Base-by-base conservation (phyloP, 2,797 vertebrate species). In the Enteromius argenteus region DNA sequence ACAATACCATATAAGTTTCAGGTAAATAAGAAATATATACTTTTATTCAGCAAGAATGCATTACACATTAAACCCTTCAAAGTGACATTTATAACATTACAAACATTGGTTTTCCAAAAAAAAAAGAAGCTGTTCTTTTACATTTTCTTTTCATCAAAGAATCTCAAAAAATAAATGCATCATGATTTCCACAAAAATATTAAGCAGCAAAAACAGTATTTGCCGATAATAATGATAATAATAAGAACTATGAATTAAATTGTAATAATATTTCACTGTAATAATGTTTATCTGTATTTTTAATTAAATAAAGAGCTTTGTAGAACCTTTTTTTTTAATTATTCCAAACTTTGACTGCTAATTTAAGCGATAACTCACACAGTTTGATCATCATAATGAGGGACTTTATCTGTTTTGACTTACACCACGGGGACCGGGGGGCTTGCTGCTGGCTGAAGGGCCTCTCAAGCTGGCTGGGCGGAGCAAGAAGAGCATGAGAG, bases 391-490 rank as follows among this genome's bases (percentile, higher is more conserved):
- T 62, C 15, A 37, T 74, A 53, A 23, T 39, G 35, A 76, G 73
- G 51, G 11, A 75, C 35, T 42, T 58, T 76, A n/a, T 60, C 14
- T 67, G 49, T 5, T 46, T n/a, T 32, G 53, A 96, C 97, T 97
- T 91, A 99, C 98, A 78, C 94, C 94, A 85, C 94, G 95, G 56
- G 96, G 96, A 90, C 94, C 94, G 56, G 89, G 85, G 84, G 96
- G 94, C 91, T 99, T 99, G 81, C 94, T 96, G 1, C 94, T 87
- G 80, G 93, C 80, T 77, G 85, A 94, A 56, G 94, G 87, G 90
- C 96, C 93, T 92, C 98, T 95, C 84, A 99, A 93, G 88, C 95
- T 97, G 73, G 93, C 90, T 30, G 98, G 98, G 88, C 98, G 96
- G 87, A 99, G 91, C 88, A 99, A 90, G 92, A 97, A 99, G 89